A percentile compares a stretch with the other conserved stretches of the same genome.
phyloP scores from a whole-genome alignment of 2,888 invertebrate species.

The Apodemia hepburni region DNA sequence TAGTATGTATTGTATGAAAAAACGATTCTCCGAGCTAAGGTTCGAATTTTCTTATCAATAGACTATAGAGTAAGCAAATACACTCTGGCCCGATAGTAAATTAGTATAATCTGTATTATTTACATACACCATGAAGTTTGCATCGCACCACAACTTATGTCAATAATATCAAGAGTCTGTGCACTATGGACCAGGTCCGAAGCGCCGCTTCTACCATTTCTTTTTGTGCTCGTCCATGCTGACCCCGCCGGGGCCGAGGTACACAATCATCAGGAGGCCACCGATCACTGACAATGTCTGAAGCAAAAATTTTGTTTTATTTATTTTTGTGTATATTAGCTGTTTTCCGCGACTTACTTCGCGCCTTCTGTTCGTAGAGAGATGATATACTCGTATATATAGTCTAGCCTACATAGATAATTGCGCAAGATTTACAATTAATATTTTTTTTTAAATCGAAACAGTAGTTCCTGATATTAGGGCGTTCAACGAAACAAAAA shows the following conservation, averaged over 20 bases:
- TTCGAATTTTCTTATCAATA: no score
- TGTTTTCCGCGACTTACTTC: no score
- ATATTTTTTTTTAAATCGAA: no score
- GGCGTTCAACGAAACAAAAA: no score
- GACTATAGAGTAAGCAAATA: neutral
- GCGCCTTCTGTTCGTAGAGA: no score
- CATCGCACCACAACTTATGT: slow-evolving; percentile 27
- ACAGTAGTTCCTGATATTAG: no score
- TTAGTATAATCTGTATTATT: slow-evolving; percentile 27
- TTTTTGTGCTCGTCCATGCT: slow-evolving; percentile 99
- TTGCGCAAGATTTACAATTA: no score
- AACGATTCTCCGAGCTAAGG: no score
- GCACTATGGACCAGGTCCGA: slow-evolving; percentile 22
- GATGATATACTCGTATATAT: no score
- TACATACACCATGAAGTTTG: slow-evolving; percentile 26
- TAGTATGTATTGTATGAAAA: no score
- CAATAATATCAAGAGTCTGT: slow-evolving; percentile 27
- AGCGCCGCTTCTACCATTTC: slow-evolving; percentile 87
- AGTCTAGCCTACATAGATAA: no score
- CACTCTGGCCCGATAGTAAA: slow-evolving; percentile 12
- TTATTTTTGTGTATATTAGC: no score
- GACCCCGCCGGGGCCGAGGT: slow-evolving; percentile 98
- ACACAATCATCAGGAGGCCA: slow-evolving; percentile 98
- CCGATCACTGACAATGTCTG: slow-evolving; percentile 99
- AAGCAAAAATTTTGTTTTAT: slow-evolving; percentile 66